Base-by-base conservation (phyloP, 2,888 invertebrate species). In the Drosophila crucigera region DNA sequence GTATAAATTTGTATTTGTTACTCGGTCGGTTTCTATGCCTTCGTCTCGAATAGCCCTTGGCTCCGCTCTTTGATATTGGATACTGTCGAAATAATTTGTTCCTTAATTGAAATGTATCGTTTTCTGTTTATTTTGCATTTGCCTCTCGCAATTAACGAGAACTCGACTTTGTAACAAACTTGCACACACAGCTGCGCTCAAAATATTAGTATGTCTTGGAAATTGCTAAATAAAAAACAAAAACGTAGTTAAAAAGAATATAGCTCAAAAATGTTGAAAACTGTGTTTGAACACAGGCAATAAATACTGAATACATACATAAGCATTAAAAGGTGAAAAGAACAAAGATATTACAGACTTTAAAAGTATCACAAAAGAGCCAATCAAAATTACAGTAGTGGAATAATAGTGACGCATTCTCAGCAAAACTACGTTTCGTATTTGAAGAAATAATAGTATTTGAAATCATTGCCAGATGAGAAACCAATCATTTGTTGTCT, bases 91-190 rank as follows among this genome's bases (percentile, higher is more conserved):
- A 58, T 58, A 25, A 43, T 25, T 43, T 28, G 43, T 22, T 43
- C 14, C 16, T 22, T 11, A 43, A 58, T 58, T 58, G 43, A 58
- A 43, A 43, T 58, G 43, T 58, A 58, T 43, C 58, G 58, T 43
- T 58, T 58, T 58, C 43, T 19, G 31, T 25, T 58, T 22, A 41
- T 43, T 43, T 43, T 58, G 22, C 58, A 41, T 58, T 25, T 52
- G 52, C 52, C 11, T 16, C 6, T 10, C 41, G 16, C 30, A 58
- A 58, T 58, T 58, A 58, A 58, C 43, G 41, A 31, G 9, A 41
- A 3, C 41, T 1, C 9, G 28, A 5, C 22, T 25, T 22, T 47
- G 47, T 47, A 16, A 19, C 19, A 28, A 0, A 16, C 19, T 37
- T 19, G 11, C 55, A 28, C 16, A 53, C 33, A 37, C 37, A 55